Base-by-base conservation (phyloP, 2,888 invertebrate genomes). In the Dilophus febrilis region DNA sequence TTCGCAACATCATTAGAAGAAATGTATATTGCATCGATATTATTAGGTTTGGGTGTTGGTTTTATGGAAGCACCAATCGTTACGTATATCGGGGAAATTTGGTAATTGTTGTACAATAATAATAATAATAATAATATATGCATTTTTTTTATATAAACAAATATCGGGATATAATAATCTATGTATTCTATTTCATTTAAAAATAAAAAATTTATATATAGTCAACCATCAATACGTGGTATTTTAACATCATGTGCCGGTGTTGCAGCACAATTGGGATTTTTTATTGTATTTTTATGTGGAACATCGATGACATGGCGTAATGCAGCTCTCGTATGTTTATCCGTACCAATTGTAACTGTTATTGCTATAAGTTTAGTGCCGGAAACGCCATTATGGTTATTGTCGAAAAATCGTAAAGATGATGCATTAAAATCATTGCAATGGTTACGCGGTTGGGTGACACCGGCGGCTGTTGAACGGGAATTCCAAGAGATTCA, bases 11-110 rank as follows among this genome's bases (percentile, higher is more conserved):
- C 68, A 22, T 60, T 67, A 2, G 59, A 65, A 2, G 58, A 62
- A 0, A 50, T 72, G 40, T 71, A 67, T 52, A 52, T 66, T 1
- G 70, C 63, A 0, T 68, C 67, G 32, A 65, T 68, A 1, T 48
- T 71, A 16, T 55, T 71, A 40, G 72, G 72, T 1, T 59, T 72
- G 4, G 71, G 71, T 0, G 67, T 69, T 3, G 71, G 72, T 0
- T 61, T 72, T 13, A 70, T 72, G 71, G 71, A 72, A 49, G 71
- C 70, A 0, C 71, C 72, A 0, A 67, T 70, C 2, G 57, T 72
- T n/a, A 71, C 71, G 2, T 72, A 72, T 44, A 64, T 72, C n/a
- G 72, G 72, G 2, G 72, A 72, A 61, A 61, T 72, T 29, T 65
- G 66, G 68, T 68, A 47, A 49, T 40, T 40, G 26, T n/a, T n/a